Evolutionary conservation across 1,140 invertebrate genomes (phyloP).

Genomic region (Sarcophaga bullata): DNA sequence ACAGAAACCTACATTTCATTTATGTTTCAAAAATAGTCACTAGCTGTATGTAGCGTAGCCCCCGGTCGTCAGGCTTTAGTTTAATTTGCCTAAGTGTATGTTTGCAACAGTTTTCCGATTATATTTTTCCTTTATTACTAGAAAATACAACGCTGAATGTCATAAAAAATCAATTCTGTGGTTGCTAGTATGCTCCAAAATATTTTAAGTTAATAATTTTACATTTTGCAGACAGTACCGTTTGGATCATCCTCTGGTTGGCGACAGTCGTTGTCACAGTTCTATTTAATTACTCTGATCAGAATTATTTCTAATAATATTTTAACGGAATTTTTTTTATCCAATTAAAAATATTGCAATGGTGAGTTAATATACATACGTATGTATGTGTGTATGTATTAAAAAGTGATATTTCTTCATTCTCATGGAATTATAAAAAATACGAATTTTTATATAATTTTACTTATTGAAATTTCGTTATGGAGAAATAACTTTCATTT

Average conservation of each 20-base stretch:
- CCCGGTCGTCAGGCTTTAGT: too few species aligned
- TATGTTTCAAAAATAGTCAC: too few species aligned
- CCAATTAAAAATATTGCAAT: neutral
- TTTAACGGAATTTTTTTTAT: neutral
- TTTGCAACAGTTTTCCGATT: too few species aligned
- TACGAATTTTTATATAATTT: neutral
- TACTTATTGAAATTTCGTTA: neutral
- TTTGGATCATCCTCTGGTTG: neutral
- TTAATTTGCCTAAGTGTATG: too few species aligned
- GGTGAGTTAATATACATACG: neutral
- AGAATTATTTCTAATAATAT: neutral
- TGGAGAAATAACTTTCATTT: slow-evolving; percentile 42
- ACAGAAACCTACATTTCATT: too few species aligned
- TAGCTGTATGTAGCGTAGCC: too few species aligned
- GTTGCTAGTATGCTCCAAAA: slow-evolving; percentile 11
- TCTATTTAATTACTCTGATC: neutral
- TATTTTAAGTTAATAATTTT: slow-evolving; percentile 23
- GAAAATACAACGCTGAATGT: too few species aligned
- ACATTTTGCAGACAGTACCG: neutral
- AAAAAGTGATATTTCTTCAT: too few species aligned
- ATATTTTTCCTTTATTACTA: too few species aligned
- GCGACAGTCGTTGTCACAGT: neutral
- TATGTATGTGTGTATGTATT: too few species aligned
- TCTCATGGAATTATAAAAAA: neutral
- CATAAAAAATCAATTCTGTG: neutral